Percentiles rank a stretch among this genome's conserved stretches.
phyloP scores from a whole-genome alignment of 2,888 invertebrate genomes.

The Troides aeacus region DNA sequence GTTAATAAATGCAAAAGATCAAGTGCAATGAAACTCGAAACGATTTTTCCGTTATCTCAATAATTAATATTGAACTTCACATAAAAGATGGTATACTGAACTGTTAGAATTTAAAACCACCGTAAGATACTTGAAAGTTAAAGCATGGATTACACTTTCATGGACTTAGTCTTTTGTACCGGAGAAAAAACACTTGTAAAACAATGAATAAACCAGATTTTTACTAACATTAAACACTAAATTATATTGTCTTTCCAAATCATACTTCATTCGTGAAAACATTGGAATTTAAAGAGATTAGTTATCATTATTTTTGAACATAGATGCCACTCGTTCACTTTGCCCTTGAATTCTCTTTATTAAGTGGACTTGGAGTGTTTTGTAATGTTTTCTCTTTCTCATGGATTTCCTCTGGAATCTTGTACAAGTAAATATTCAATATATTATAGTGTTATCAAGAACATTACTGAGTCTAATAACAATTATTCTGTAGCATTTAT shows the following conservation, averaged over 20 bases:
- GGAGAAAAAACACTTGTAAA: constrained; percentile 77
- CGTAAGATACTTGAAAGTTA: constrained; percentile 57
- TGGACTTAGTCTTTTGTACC: constrained; percentile 66
- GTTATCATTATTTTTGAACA: constrained; percentile 49
- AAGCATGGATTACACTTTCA: constrained; percentile 62
- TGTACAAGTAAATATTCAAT: constrained; percentile 75
- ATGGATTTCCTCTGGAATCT: constrained; percentile 68
- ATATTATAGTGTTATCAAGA: constrained; percentile 74
- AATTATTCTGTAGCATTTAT: constrained; percentile 77
- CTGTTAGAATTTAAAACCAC: constrained; percentile 58
- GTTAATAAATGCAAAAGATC: constrained; percentile 81
- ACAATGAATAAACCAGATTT: constrained; percentile 77
- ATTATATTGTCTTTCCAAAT: constrained; percentile 80
- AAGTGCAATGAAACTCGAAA: constrained; percentile 76
- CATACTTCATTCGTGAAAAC: constrained; percentile 59
- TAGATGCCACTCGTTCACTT: constrained; percentile 58
- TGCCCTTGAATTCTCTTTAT: constrained; percentile 52
- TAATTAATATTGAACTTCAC: constrained; percentile 63
- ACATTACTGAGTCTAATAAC: constrained; percentile 64
- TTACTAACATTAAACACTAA: constrained; percentile 78
- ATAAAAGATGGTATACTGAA: constrained; percentile 52
- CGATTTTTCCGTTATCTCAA: constrained; percentile 56
- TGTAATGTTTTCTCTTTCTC: constrained; percentile 42
- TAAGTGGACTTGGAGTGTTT: constrained; percentile 58
- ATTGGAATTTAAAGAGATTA: constrained; percentile 60